These are phyloP conservation scores for Tenebrosternarchus preto DNA, from an alignment of 2,113 vertebrate genomes.

Conservation along the genomic window DNA sequence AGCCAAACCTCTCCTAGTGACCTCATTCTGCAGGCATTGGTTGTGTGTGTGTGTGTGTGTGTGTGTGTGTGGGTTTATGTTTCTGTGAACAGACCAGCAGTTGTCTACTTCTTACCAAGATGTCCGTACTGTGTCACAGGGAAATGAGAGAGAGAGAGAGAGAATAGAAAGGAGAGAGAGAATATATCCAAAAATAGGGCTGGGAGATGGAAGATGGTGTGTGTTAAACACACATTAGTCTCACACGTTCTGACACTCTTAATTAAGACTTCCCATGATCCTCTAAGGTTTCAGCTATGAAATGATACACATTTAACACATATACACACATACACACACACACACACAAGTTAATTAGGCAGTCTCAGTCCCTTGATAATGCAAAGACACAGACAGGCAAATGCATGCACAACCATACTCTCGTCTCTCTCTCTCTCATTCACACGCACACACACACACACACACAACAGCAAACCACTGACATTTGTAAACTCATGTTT, in stretches of 20 bases:
- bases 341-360: constrained; percentile 12
- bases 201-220: constrained; percentile 37
- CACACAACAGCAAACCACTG: background rate
- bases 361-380: background rate
- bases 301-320: constrained; percentile 31
- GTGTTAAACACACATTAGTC: constrained; percentile 67
- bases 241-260: constrained; percentile 42
- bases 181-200: background rate
- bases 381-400: background rate
- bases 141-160: constrained; percentile 1
- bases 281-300: constrained; percentile 24
- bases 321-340: constrained; percentile 34
- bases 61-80: constrained; percentile 43
- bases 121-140: background rate
- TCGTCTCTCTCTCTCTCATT: constrained; percentile 12
- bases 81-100: constrained; percentile 35
- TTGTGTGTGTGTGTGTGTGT: no score
- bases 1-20: constrained; percentile 1
- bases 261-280: constrained; percentile 60
- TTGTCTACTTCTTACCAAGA: constrained; percentile 37
- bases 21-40: constrained; percentile 42
- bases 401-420: no score
- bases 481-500: constrained; percentile 32
- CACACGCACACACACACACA: constrained; percentile 29
- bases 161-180: constrained; percentile 9